Conservation (phyloP, 2,888 invertebrate genomes). For the Girardia tigrina region DNA sequence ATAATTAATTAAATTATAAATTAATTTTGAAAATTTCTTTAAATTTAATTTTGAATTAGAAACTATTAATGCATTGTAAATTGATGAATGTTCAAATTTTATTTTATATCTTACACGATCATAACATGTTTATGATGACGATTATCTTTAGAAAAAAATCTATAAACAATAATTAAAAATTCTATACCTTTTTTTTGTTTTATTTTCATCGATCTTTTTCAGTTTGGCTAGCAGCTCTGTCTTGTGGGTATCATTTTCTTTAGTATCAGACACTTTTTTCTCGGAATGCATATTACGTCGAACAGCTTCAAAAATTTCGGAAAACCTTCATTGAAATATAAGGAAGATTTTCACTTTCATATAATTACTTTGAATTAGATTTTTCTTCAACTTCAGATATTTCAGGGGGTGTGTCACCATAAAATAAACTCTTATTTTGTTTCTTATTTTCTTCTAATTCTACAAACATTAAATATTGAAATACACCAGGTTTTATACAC, state of each 20-base stretch:
- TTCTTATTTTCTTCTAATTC: constrained; percentile 6
- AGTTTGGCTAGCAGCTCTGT: neutral
- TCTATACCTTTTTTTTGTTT: too few relatives aligned
- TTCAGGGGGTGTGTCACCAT: neutral
- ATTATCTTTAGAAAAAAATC: too few relatives aligned
- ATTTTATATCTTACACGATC: too few relatives aligned
- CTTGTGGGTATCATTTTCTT: neutral
- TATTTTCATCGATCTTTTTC: neutral
- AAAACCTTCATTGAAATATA: neutral
- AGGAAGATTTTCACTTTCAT: neutral
- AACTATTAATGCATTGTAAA: too few relatives aligned
- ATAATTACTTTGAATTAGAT: neutral
- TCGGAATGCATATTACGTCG: neutral
- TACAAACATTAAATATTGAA: neutral
- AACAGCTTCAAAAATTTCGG: neutral
- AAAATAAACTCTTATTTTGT: neutral
- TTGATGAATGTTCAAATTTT: too few relatives aligned
- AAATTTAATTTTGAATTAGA: too few relatives aligned
- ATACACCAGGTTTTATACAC: neutral
- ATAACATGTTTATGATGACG: too few relatives aligned
- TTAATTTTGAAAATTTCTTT: too few relatives aligned
- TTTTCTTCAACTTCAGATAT: constrained; percentile 6
- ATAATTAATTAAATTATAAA: too few relatives aligned
- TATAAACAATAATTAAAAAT: too few relatives aligned
- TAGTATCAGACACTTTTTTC: neutral